A percentile compares a stretch with the other conserved stretches of the same genome.
These are phyloP conservation scores for Lasiommata megera DNA, from an alignment of 2,888 invertebrate genomes.

Conservation along the genomic window DNA sequence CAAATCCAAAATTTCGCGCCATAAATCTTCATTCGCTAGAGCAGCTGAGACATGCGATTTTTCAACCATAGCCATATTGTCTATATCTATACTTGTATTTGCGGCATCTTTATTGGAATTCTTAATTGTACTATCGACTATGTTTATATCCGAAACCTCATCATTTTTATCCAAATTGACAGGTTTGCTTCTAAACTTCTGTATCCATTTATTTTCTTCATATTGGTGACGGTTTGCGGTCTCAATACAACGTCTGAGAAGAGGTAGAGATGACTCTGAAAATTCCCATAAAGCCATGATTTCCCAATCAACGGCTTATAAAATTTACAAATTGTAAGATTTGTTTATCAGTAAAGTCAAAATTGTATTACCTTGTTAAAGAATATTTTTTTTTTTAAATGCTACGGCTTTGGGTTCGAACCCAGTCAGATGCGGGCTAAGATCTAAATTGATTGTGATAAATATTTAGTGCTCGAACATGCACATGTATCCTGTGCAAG, in stretches of 20 bases:
- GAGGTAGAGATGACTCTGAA: constrained; percentile 29
- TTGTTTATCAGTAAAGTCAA: no score
- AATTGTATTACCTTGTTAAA: no score
- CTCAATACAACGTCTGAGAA: constrained; percentile 27
- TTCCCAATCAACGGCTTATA: constrained; percentile 24
- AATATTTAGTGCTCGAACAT: no score
- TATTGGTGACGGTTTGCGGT: constrained; percentile 10
- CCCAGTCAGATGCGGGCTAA: no score
- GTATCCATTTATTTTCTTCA: constrained; percentile 31
- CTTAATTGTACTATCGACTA: not conserved
- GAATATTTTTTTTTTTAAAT: no score
- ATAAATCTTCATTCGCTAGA: not conserved
- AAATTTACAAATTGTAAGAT: no score
- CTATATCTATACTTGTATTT: not conserved
- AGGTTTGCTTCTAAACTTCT: constrained; percentile 24
- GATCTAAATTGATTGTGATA: no score
- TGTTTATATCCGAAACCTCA: not conserved
- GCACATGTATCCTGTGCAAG: no score
- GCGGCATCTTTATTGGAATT: not conserved
- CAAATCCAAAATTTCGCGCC: constrained; percentile 36
- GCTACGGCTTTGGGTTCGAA: no score
- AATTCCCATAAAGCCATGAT: constrained; percentile 32
- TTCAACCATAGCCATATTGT: not conserved
- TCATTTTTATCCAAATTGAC: constrained; percentile 1
- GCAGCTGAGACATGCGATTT: not conserved